These are phyloP conservation scores for Crambe crambe DNA, from an alignment of 37 sponge, comb jelly and placozoan genomes.

Conservation along the genomic window DNA sequence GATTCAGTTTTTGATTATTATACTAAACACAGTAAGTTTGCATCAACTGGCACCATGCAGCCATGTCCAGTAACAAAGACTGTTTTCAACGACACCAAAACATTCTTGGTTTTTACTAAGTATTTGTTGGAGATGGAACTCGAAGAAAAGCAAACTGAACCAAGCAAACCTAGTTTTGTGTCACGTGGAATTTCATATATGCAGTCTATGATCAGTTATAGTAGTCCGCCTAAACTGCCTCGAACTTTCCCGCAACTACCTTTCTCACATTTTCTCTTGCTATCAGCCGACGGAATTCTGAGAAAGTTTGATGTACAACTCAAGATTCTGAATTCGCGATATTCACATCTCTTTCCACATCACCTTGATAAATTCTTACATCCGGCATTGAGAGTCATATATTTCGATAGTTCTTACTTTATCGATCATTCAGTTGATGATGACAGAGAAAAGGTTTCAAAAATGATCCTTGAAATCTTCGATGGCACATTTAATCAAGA, in stretches of 20 bases:
- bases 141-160: neutral
- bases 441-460: neutral
- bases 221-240: neutral
- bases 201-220: neutral
- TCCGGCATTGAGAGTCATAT: neutral
- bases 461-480: neutral
- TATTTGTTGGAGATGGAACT: neutral
- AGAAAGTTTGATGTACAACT: slow-evolving; percentile 31
- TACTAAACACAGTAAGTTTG: neutral
- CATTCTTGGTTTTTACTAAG: neutral
- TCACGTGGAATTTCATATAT: too few relatives aligned
- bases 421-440: neutral
- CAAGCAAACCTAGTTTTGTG: neutral
- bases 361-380: slow-evolving; percentile 15
- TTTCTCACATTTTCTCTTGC: slow-evolving; percentile 38
- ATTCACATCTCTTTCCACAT: neutral
- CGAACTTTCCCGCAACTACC: slow-evolving; percentile 26
- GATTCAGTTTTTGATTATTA: slow-evolving; percentile 35
- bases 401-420: neutral
- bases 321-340: neutral
- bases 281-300: slow-evolving; percentile 42
- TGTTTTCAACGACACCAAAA: slow-evolving; percentile 1
- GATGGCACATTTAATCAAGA: neutral
- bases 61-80: slow-evolving; percentile 11
- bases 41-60: too few relatives aligned